A percentile compares a stretch with the other conserved stretches of the same genome.
These are phyloP conservation scores for Oxyteleia sp. DNA, from an alignment of 2,888 invertebrate genomes.

Conservation along the genomic window DNA sequence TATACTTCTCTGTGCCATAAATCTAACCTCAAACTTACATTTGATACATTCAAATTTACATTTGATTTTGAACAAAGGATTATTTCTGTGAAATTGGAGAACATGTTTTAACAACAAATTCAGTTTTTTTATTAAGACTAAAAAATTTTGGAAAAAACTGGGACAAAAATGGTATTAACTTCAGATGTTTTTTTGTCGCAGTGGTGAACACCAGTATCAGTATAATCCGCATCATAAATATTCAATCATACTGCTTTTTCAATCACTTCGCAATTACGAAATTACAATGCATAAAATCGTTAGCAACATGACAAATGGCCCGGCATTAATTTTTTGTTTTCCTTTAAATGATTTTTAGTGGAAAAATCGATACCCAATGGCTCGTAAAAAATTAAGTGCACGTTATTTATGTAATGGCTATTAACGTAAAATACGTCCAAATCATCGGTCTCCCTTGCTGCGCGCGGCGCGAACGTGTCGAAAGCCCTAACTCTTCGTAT, in stretches of 20 bases:
- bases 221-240: slow-evolving; percentile 11
- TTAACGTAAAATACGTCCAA: slow-evolving; percentile 51
- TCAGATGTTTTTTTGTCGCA: no score
- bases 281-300: slow-evolving; percentile 43
- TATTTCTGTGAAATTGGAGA: no score
- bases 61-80: no score
- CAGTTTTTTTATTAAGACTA: no score
- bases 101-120: no score
- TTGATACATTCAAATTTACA: no score
- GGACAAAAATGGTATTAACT: no score
- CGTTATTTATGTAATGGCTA: slow-evolving; percentile 61
- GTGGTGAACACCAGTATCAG: no score
- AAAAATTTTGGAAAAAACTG: no score
- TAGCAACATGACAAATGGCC: slow-evolving; percentile 32
- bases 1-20: no score
- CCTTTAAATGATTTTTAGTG: background rate
- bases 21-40: no score
- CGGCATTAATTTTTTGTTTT: slow-evolving; percentile 33
- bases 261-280: slow-evolving; percentile 20
- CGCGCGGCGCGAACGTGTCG: slow-evolving; percentile 52
- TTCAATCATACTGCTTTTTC: slow-evolving; percentile 14
- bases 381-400: slow-evolving; percentile 40
- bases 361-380: slow-evolving; percentile 17
- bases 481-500: slow-evolving; percentile 51
- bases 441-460: slow-evolving; percentile 52